Conservation (phyloP, 2,113 vertebrate species). For the Okapia johnstoni region DNA sequence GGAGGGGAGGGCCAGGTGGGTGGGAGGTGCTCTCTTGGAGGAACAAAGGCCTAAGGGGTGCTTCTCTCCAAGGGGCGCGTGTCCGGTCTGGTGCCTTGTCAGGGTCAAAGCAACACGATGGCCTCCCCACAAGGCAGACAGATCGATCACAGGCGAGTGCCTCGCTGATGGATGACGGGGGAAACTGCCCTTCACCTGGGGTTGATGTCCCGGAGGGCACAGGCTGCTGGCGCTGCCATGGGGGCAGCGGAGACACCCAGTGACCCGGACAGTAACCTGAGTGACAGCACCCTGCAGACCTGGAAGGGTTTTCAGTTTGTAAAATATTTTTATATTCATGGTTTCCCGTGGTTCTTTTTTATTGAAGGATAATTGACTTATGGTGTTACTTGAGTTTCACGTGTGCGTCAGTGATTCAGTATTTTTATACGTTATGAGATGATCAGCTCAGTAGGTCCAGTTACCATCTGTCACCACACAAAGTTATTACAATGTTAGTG, state of each 20-base stretch:
- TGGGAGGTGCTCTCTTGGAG: not conserved
- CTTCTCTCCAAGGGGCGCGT: accelerated
- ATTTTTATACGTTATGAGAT: not conserved
- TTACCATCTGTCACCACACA: not conserved
- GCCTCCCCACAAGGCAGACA: accelerated
- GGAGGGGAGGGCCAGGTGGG: not conserved
- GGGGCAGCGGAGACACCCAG: accelerated
- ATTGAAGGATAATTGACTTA: not conserved
- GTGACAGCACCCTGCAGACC: accelerated
- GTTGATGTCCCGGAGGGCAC: accelerated
- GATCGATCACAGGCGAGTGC: accelerated
- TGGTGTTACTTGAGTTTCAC: not conserved
- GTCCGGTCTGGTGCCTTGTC: accelerated
- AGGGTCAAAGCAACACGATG: not conserved
- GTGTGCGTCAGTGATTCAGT: not conserved
- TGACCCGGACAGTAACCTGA: accelerated
- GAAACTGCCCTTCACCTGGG: not conserved
- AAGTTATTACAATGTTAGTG: not conserved
- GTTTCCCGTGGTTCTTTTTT: not conserved
- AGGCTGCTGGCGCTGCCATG: accelerated
- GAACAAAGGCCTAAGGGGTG: too few relatives aligned
- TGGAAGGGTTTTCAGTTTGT: accelerated
- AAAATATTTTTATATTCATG: not conserved
- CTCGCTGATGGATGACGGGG: too few relatives aligned
- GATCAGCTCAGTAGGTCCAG: not conserved